Percentiles rank a stretch among this genome's conserved stretches.
Evolutionary conservation across 1,140 invertebrate genomes (phyloP).

Genomic region (Drosophila melanica): DNA sequence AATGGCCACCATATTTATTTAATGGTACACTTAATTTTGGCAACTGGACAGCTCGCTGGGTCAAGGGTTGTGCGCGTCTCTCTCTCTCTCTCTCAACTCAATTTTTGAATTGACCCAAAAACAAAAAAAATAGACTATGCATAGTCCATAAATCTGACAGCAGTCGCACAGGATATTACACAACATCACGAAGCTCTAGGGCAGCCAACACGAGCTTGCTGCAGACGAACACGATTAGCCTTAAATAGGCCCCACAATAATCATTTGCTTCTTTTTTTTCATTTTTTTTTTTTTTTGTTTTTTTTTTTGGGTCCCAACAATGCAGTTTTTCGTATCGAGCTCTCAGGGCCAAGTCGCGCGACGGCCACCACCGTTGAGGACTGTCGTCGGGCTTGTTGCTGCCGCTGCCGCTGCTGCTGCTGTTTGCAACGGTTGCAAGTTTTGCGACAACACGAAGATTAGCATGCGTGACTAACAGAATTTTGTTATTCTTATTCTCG

Average conservation of each 20-base stretch:
- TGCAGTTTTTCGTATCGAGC: constrained; percentile 47
- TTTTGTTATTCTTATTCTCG: constrained; percentile 69
- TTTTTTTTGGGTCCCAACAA: constrained; percentile 56
- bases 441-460: constrained; percentile 82
- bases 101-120: constrained; percentile 28
- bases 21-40: constrained; percentile 71
- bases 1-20: constrained; percentile 78
- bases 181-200: constrained; percentile 39
- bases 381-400: constrained; percentile 46
- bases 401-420: constrained; percentile 46
- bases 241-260: constrained; percentile 74
- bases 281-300: no score
- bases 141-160: constrained; percentile 19
- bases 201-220: no score
- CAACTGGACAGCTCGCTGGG: constrained; percentile 32
- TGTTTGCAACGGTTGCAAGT: constrained; percentile 66
- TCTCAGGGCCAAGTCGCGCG: constrained; percentile 32
- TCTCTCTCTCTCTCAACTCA: no score
- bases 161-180: constrained; percentile 23
- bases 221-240: constrained; percentile 53
- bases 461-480: constrained; percentile 82
- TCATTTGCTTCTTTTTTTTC: constrained; percentile 52
- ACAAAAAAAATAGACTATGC: constrained; percentile 4
- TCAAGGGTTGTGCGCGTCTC: no score
- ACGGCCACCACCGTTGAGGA: constrained; percentile 41